These are phyloP conservation scores for Dermochelys coriacea DNA, from an alignment of 2,797 vertebrate species.

Conservation along the genomic window DNA sequence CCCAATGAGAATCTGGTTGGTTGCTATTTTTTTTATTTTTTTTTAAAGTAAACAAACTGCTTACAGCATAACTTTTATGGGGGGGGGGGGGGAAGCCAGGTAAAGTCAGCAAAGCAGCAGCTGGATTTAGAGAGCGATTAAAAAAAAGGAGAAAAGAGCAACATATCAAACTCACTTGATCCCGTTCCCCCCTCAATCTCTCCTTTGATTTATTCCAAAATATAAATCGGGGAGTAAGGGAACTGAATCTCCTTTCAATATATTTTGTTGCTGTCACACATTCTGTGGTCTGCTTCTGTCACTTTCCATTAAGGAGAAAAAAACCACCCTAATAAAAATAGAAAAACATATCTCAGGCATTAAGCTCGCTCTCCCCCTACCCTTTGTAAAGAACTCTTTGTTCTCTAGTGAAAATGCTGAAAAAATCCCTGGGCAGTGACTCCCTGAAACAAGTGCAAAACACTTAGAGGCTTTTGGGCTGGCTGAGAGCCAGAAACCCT, in stretches of 20 bases:
- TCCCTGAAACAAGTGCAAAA: conserved; percentile 89
- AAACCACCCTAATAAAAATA: conserved; percentile 81
- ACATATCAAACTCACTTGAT: conserved; percentile 79
- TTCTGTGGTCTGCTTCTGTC: conserved; percentile 78
- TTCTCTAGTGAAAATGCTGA: conserved; percentile 88
- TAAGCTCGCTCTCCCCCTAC: conserved; percentile 81
- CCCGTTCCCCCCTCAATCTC: conserved; percentile 73
- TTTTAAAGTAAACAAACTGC: conserved; percentile 61
- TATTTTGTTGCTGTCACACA: conserved; percentile 80
- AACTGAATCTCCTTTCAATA: conserved; percentile 77
- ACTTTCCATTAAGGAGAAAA: conserved; percentile 72
- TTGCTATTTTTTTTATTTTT: conserved; percentile 9
- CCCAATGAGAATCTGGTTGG: not conserved
- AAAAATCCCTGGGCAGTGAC: conserved; percentile 84
- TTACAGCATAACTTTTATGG: conserved; percentile 76
- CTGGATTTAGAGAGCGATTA: conserved; percentile 68
- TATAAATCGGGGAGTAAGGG: conserved; percentile 74
- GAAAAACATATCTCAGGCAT: conserved; percentile 84
- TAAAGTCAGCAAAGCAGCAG: conserved; percentile 75
- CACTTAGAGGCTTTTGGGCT: conserved; percentile 88
- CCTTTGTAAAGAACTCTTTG: conserved; percentile 88
- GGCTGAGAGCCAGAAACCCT: conserved; percentile 85
- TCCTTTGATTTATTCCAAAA: conserved; percentile 77
- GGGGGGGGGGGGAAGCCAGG: conserved; percentile 34
- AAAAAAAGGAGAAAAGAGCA: conserved; percentile 76